A percentile compares a stretch with the other conserved stretches of the same genome.
These are phyloP conservation scores for Craterocephalus amniculus DNA, from an alignment of 2,797 vertebrate genomes.

Conservation along the genomic window DNA sequence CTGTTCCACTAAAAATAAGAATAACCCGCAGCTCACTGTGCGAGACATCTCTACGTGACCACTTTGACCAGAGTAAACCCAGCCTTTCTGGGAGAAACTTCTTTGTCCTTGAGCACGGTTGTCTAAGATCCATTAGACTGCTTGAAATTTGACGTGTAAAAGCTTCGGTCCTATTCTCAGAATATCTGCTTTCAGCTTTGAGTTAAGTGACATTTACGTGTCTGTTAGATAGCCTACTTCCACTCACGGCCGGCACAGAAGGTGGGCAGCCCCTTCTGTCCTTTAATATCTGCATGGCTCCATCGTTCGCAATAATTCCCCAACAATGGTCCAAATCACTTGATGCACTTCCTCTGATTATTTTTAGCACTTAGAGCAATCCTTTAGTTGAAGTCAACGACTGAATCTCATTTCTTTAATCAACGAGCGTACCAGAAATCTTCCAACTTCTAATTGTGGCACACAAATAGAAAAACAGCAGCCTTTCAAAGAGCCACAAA, in stretches of 20 bases:
- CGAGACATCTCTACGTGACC: constrained; percentile 11
- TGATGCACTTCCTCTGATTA: constrained; percentile 5
- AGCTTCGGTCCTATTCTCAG: constrained; percentile 47
- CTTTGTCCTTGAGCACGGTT: constrained; percentile 46
- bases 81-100: constrained; percentile 18
- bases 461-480: not conserved
- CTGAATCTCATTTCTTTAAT: constrained; percentile 19
- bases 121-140: constrained; percentile 36
- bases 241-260: constrained; percentile 20
- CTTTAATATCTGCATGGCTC: constrained; percentile 41
- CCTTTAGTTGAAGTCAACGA: constrained; percentile 1
- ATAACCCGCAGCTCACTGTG: constrained; percentile 11
- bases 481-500: not conserved
- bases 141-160: constrained; percentile 51
- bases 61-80: constrained; percentile 8
- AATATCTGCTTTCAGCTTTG: constrained; percentile 34
- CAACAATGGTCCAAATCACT: constrained; percentile 9
- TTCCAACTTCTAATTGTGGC: not conserved
- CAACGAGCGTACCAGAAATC: constrained; percentile 16
- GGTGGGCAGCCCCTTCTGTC: constrained; percentile 42
- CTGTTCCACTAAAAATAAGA: constrained; percentile 17
- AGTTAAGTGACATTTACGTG: constrained; percentile 48
- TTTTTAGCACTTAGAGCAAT: not conserved
- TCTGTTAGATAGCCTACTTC: constrained; percentile 36
- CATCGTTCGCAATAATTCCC: constrained; percentile 23